These are phyloP conservation scores for Pseudorhiza aurosa DNA, from an alignment of 30 jellyfish, hydroid and myxozoan species.

Conservation along the genomic window DNA sequence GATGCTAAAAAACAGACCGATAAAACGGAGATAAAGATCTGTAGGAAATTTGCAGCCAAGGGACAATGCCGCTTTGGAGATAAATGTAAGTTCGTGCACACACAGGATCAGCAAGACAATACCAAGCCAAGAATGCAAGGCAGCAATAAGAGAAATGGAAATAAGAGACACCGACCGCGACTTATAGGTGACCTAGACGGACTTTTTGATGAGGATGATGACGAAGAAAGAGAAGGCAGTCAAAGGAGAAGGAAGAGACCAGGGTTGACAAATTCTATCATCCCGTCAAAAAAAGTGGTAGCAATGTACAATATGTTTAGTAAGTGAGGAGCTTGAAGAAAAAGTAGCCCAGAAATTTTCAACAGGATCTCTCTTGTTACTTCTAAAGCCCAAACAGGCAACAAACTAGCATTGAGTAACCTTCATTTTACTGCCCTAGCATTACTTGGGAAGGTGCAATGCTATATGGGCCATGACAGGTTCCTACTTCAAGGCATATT, in stretches of 20 bases:
- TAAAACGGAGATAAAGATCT: neutral
- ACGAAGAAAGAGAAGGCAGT: neutral
- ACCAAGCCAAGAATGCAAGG: neutral
- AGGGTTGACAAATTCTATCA: constrained; percentile 29
- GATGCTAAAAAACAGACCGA: neutral
- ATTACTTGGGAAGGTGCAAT: neutral
- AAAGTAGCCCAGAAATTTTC: too few relatives aligned
- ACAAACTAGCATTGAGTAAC: too few relatives aligned
- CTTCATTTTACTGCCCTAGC: neutral
- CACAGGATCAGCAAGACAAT: neutral
- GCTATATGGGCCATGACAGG: too few relatives aligned
- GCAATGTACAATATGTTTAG: constrained; percentile 40
- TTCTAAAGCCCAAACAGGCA: too few relatives aligned
- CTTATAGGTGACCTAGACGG: constrained; percentile 40
- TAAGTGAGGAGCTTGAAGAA: neutral
- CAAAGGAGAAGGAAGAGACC: constrained; percentile 36
- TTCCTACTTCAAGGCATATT: too few relatives aligned
- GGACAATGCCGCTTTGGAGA: constrained; percentile 56
- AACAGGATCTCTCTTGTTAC: too few relatives aligned
- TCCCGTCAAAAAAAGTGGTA: constrained; percentile 60
- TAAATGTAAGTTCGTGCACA: constrained; percentile 31
- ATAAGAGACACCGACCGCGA: neutral
- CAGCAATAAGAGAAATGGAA: neutral
- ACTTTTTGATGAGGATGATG: constrained; percentile 35
- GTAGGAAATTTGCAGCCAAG: constrained; percentile 28